phyloP scores from a whole-genome alignment of 2,888 invertebrate genomes.

The Orthosia gracilis region DNA sequence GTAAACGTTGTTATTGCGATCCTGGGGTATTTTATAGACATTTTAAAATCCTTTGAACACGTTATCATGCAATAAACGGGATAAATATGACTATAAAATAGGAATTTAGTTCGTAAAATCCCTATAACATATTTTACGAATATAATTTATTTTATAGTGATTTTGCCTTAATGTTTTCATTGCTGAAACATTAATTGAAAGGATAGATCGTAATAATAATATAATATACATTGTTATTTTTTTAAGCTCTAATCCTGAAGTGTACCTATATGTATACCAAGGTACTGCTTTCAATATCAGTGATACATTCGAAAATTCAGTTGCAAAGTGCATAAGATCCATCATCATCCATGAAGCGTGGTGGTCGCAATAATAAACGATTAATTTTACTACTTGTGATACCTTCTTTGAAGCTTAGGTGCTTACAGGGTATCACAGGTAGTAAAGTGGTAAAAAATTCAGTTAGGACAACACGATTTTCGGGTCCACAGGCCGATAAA shows the following conservation, averaged over 20 bases:
- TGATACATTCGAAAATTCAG: neutral
- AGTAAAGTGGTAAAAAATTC: constrained; percentile 10
- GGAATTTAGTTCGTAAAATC: constrained; percentile 48
- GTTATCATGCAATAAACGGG: constrained; percentile 57
- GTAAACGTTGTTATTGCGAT: constrained; percentile 28
- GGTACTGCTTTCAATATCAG: neutral
- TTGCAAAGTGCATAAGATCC: neutral
- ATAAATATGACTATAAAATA: constrained; percentile 53
- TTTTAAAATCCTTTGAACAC: constrained; percentile 52
- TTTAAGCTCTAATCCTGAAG: neutral
- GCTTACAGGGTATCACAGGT: no score
- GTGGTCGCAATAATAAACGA: neutral
- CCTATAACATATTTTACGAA: constrained; percentile 11
- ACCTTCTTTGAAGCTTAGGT: neutral
- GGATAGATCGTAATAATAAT: neutral
- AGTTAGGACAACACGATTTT: constrained; percentile 38
- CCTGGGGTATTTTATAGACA: constrained; percentile 47
- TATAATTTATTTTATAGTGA: constrained; percentile 19
- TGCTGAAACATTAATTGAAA: neutral
- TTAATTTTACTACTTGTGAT: neutral
- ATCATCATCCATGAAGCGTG: neutral
- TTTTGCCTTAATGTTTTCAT: constrained; percentile 9
- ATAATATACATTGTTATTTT: neutral
- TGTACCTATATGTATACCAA: no score
- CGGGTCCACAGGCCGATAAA: constrained; percentile 39